Percentiles rank a stretch among this genome's conserved stretches.
phyloP scores from a whole-genome alignment of 2,888 invertebrate genomes.

The Sinohyriopsis cumingii region DNA sequence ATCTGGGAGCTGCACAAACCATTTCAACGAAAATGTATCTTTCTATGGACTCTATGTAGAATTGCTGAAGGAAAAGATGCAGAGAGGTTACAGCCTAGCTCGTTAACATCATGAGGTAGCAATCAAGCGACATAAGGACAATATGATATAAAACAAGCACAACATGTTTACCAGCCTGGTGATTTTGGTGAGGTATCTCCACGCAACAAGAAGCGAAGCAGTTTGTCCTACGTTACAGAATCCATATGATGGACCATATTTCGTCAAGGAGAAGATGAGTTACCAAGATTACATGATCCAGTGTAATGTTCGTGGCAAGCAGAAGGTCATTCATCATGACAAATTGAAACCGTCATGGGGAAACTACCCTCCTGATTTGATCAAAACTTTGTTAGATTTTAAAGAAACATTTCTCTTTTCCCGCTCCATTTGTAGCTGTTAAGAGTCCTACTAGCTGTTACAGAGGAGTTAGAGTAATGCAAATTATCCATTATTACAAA shows the following conservation, averaged over 20 bases:
- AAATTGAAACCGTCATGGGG: too few species aligned
- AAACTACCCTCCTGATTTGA: too few species aligned
- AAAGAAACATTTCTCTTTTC: too few species aligned
- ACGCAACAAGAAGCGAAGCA: neutral
- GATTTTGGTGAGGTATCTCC: slow-evolving; percentile 1
- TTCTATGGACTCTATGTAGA: slow-evolving; percentile 16
- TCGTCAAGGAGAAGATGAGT: neutral
- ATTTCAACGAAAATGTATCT: neutral
- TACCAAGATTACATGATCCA: slow-evolving; percentile 1
- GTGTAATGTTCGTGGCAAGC: neutral
- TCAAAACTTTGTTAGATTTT: too few species aligned
- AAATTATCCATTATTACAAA: too few species aligned
- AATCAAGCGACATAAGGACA: too few species aligned
- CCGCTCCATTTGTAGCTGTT: too few species aligned
- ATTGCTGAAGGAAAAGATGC: slow-evolving; percentile 9
- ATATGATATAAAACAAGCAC: neutral
- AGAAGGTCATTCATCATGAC: slow-evolving; percentile 1
- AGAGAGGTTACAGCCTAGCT: slow-evolving; percentile 11
- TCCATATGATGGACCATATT: slow-evolving; percentile 4
- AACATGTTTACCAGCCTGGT: neutral
- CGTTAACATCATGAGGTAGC: too few species aligned
- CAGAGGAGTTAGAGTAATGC: too few species aligned
- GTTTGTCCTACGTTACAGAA: slow-evolving; percentile 2
- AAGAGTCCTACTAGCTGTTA: too few species aligned
- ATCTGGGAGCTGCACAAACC: slow-evolving; percentile 6